phyloP scores from a whole-genome alignment of 2,888 invertebrate genomes.

The Tinea trinotella region DNA sequence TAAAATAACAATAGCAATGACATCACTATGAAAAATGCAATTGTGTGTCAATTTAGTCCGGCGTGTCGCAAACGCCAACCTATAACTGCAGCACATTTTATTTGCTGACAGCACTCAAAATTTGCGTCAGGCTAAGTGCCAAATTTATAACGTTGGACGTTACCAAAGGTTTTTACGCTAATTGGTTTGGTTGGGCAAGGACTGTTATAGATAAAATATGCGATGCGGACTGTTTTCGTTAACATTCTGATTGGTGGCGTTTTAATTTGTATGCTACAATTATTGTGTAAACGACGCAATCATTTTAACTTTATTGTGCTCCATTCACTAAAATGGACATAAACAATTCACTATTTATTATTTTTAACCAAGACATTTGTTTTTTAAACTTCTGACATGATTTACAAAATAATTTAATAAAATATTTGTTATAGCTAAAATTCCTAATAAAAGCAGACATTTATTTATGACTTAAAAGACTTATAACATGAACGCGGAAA shows the following conservation, averaged over 20 bases:
- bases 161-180: constrained; percentile 64
- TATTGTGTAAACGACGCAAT: neutral
- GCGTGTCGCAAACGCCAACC: constrained; percentile 42
- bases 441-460: no score
- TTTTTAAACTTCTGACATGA: no score
- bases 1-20: constrained; percentile 32
- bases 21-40: constrained; percentile 39
- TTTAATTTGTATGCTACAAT: constrained; percentile 1
- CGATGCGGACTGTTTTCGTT: constrained; percentile 65
- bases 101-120: constrained; percentile 64
- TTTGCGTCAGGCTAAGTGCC: constrained; percentile 71
- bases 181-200: constrained; percentile 64
- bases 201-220: constrained; percentile 72
- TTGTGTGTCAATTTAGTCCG: constrained; percentile 55
- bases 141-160: constrained; percentile 66
- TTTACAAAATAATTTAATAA: no score
- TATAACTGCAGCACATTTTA: constrained; percentile 61
- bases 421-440: no score
- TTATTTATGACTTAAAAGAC: no score
- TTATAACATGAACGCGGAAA: no score
- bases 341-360: no score
- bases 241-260: constrained; percentile 57
- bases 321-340: no score
- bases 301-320: neutral
- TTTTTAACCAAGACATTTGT: no score